phyloP scores from a whole-genome alignment of 2,113 vertebrate species.

The Emydocephalus ijimae region DNA sequence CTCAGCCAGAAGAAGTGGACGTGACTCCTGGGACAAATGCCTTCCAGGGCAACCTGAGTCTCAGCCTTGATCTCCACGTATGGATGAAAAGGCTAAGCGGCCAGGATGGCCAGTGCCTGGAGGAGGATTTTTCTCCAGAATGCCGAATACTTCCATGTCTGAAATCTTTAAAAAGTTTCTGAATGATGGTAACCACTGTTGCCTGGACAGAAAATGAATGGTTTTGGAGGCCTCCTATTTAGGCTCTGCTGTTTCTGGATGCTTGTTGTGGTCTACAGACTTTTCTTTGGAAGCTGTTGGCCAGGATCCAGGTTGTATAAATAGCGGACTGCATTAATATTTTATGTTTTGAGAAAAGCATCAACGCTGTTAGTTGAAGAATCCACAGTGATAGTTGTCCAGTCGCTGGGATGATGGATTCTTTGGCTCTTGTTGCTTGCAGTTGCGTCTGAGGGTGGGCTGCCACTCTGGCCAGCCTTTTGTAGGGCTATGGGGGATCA shows the following conservation, averaged over 20 bases:
- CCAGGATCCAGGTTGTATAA: conserved; percentile 15
- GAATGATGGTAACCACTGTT: background rate
- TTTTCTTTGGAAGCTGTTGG: conserved; percentile 48
- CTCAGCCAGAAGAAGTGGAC: background rate
- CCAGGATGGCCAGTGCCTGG: background rate
- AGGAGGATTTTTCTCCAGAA: background rate
- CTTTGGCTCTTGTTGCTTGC: background rate
- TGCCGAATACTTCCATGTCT: conserved; percentile 4
- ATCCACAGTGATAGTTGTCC: conserved; percentile 28
- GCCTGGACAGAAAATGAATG: conserved; percentile 25
- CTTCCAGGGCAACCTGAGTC: background rate
- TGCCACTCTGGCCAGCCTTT: background rate
- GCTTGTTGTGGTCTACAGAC: conserved; percentile 35
- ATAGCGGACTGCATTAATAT: conserved; percentile 32
- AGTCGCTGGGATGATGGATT: conserved; percentile 13
- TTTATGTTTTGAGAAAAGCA: conserved; percentile 4
- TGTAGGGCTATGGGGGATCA: background rate
- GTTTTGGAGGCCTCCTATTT: conserved; percentile 53
- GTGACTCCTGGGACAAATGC: background rate
- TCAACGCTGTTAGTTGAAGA: conserved; percentile 26
- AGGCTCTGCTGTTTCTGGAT: conserved; percentile 51
- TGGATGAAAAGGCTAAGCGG: background rate
- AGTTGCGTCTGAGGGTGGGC: background rate
- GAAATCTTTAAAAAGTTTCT: conserved; percentile 13
- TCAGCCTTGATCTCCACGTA: background rate